Base-by-base conservation (phyloP, 1,140 invertebrate genomes). In the Zaprionus gabonicus region DNA sequence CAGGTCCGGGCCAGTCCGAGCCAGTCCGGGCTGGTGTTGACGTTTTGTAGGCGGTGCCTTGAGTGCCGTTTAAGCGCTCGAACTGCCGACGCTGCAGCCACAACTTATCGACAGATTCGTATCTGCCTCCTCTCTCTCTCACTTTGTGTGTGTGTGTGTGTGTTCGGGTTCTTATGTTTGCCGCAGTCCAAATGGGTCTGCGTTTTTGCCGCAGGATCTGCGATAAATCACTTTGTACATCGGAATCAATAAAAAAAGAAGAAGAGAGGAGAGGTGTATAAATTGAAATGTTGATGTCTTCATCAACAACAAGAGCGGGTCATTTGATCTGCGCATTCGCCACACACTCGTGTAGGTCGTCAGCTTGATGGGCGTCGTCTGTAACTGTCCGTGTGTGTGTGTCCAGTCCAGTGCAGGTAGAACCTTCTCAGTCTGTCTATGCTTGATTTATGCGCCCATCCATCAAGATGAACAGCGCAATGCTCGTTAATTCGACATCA, bases 21-120 rank as follows among this genome's bases (percentile, higher is more conserved):
- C 44, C 64, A 31, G 56, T 27, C 28, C 57, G 31, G 28, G 53
- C 57, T 60, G 65, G 86, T 85, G 86, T 85, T 90, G 85, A 90
- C 86, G 86, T 91, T 88, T 90, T 82, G 86, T 90, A 82, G 85
- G 86, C 85, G 85, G 86, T 82, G 81, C 78, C 81, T 76, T 58
- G 82, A 85, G 82, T 75, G 82, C 75, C 81, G 82, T 73, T 85
- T 78, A 82, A 80, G 74, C 72, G 79, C 82, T 76, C 66, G 49
- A 75, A 77, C 73, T 73, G 75, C 64, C 64, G 70, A 41, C 75
- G 57, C 17, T 44, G 20, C 71, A 71, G 62, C 80, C 75, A 78
- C 82, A 86, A 82, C 79, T 80, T 80, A 88, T 88, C 86, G 85
- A 90, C 71, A 84, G 86, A 85, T 80, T 85, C 65, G 36, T 76